Evolutionary conservation across 2,113 vertebrate species (phyloP), one percentile per base, ranked within the genome.

Genomic region (Amphilophus citrinellus): DNA sequence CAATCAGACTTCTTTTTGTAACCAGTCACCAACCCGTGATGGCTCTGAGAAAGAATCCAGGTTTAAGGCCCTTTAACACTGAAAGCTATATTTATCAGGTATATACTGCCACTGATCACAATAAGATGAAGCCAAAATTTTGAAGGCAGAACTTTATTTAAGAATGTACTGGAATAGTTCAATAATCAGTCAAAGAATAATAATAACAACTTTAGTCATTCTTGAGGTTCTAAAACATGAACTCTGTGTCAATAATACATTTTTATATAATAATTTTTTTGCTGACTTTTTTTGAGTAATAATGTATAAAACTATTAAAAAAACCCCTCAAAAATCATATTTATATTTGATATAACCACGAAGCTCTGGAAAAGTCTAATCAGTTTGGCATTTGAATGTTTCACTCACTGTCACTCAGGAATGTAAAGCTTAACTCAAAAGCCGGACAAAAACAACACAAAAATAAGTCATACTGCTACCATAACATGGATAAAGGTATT

Each of bases 401-500:
- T 71, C 17, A 71, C 17, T 53, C 66, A 71, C 14, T 50, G 65
- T 71, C 22, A 71, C 65, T 71, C 66, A 71, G 10, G 9, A 32
- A 71, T 9, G 4, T 71, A 24, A 30, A 50, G 44, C 30, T 20
- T 71, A 50, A 50, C 50, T 71, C 44, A 71, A 50, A 42, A 71
- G 42, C 15, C 18, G 42, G 27, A 50, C 42, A 71, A 73, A 73
- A 17, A 7, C 17, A 0, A 53, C 47, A 32, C 27, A 11, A 73
- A 73, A 56, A 73, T 53, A 73, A 73, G 53, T 27, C 44, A 71
- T 50, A 50, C 15, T 3, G 15, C 47, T 35, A 73, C 56, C 27
- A 73, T 18, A 73, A 56, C 68, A 73, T 73, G 68, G 47, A 56
- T 73, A 73, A 56, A 56, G 17, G 47, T 35, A 32, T 73, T 18